phyloP scores from a whole-genome alignment of 2,113 vertebrate species.

The Anser cygnoides region DNA sequence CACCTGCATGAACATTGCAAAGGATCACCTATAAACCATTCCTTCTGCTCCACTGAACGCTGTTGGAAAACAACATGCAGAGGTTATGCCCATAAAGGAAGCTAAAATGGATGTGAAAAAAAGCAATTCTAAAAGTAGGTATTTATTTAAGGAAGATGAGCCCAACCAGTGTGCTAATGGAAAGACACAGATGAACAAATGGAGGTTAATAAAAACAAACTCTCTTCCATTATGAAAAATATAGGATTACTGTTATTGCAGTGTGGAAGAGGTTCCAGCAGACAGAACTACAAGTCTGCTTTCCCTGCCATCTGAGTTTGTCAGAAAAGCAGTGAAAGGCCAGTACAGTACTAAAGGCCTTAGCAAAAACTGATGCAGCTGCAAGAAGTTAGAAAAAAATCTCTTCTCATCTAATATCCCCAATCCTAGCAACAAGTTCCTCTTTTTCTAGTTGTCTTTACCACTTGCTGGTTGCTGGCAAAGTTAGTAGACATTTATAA shows the following conservation, averaged over 20 bases:
- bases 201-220: not conserved
- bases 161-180: not conserved
- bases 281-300: not conserved
- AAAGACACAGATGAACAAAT: not conserved
- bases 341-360: not conserved
- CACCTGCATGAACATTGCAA: not conserved
- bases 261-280: not conserved
- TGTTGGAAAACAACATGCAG: not conserved
- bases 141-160: not conserved
- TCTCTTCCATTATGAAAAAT: not conserved
- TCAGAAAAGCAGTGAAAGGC: not conserved
- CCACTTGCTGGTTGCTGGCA: not conserved
- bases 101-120: not conserved
- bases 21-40: not conserved
- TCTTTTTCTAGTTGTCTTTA: not conserved
- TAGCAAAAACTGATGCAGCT: slow-evolving; percentile 39
- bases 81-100: not conserved
- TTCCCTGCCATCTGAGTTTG: not conserved
- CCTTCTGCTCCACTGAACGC: not conserved
- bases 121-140: not conserved
- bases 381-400: not conserved
- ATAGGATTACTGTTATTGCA: not conserved
- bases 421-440: not conserved
- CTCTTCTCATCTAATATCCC: not conserved
- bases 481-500: not conserved